Evolutionary conservation across 2,797 vertebrate genomes (phyloP).

Genomic region (Periophthalmus magnuspinnatus): DNA sequence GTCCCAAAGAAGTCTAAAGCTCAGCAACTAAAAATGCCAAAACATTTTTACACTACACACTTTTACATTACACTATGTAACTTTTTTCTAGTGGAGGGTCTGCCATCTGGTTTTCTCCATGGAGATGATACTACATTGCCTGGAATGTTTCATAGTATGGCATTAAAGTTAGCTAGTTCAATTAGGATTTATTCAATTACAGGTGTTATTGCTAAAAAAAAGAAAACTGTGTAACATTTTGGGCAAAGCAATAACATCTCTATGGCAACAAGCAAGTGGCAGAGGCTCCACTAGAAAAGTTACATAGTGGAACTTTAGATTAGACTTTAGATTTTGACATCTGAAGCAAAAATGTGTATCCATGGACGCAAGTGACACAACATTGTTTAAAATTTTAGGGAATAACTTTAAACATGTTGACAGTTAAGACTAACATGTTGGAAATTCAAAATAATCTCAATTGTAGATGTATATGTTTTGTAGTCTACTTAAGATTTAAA

Average conservation of each 20-base stretch:
- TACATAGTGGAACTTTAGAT: neutral
- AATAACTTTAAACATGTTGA: neutral
- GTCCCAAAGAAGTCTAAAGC: slow-evolving; percentile 3
- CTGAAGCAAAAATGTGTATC: neutral
- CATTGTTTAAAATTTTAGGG: neutral
- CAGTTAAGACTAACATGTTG: neutral
- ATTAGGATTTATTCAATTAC: too few relatives aligned
- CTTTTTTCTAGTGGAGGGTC: neutral
- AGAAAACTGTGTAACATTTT: neutral
- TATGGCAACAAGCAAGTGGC: too few relatives aligned
- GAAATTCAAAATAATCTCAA: neutral
- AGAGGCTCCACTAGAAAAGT: neutral
- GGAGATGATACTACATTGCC: neutral
- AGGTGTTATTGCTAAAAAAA: too few relatives aligned
- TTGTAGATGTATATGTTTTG: too few relatives aligned
- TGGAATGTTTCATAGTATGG: neutral
- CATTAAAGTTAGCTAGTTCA: neutral
- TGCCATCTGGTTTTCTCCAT: neutral
- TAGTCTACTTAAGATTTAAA: too few relatives aligned
- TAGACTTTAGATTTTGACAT: neutral
- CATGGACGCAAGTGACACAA: too few relatives aligned
- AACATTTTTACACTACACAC: too few relatives aligned
- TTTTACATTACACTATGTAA: neutral
- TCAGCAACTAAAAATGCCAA: neutral
- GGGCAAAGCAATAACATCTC: neutral